A percentile compares a stretch with the other conserved stretches of the same genome.
phyloP scores from a whole-genome alignment of 2,113 vertebrate genomes.

The Clarias magur region DNA sequence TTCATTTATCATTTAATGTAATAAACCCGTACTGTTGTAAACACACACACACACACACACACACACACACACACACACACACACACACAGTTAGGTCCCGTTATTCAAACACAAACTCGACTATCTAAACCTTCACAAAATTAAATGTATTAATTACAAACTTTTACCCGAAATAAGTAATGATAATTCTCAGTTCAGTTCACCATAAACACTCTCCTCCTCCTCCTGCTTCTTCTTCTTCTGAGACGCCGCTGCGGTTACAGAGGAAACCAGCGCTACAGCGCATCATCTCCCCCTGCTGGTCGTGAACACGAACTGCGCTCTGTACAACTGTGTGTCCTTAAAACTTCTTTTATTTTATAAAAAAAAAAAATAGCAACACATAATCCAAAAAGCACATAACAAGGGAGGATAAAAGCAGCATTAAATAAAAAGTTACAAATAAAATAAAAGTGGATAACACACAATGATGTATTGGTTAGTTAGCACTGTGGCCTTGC shows the following conservation, averaged over 20 bases:
- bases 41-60: background rate
- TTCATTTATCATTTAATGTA: too few relatives aligned
- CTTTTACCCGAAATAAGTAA: background rate
- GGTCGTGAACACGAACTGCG: background rate
- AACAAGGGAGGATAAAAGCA: too few relatives aligned
- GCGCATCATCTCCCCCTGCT: constrained; percentile 9
- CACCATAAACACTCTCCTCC: background rate
- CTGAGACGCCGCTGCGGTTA: background rate
- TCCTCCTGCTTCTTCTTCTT: background rate
- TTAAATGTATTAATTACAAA: too few relatives aligned
- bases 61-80: background rate
- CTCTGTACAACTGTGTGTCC: background rate
- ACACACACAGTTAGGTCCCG: background rate
- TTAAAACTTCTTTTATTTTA: background rate
- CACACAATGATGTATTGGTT: too few relatives aligned
- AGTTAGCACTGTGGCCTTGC: too few relatives aligned
- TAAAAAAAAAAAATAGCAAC: too few relatives aligned
- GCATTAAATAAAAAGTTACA: too few relatives aligned
- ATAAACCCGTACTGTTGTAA: background rate
- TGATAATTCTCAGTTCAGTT: background rate
- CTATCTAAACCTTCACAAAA: background rate
- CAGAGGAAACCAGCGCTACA: background rate
- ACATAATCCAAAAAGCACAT: too few relatives aligned
- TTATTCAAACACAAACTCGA: background rate
- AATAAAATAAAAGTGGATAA: too few relatives aligned